These are phyloP conservation scores for Rhinogobius similis DNA, from an alignment of 2,113 vertebrate species.

Conservation along the genomic window DNA sequence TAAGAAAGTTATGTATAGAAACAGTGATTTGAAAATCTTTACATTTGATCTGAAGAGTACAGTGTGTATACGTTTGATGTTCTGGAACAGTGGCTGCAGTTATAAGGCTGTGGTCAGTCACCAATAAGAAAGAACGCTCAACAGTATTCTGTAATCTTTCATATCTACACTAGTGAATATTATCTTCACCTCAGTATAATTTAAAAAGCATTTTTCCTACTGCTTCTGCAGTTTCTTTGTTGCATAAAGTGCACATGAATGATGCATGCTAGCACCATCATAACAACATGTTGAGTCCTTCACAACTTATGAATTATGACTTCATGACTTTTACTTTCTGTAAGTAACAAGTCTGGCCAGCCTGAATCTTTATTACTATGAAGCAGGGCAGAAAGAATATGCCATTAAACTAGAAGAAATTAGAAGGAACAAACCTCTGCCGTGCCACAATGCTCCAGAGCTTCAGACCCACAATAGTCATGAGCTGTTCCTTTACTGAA, in stretches of 20 bases:
- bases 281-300: slow-evolving; percentile 20
- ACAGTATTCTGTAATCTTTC: slow-evolving; percentile 39
- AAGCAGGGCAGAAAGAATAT: background rate
- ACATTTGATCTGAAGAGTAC: slow-evolving; percentile 43
- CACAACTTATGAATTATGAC: slow-evolving; percentile 18
- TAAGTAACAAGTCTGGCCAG: background rate
- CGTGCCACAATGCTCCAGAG: background rate
- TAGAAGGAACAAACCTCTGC: background rate
- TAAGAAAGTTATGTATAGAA: slow-evolving; percentile 61
- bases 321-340: slow-evolving; percentile 31
- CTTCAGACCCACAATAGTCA: background rate
- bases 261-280: slow-evolving; percentile 44
- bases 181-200: slow-evolving; percentile 32
- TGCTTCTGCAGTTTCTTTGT: slow-evolving; percentile 24
- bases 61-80: slow-evolving; percentile 35
- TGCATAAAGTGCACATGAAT: slow-evolving; percentile 38
- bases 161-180: slow-evolving; percentile 21
- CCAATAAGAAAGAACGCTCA: slow-evolving; percentile 15
- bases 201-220: slow-evolving; percentile 28
- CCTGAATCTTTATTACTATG: background rate
- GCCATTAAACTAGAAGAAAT: background rate
- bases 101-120: slow-evolving; percentile 28
- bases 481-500: background rate
- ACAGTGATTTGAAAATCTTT: slow-evolving; percentile 55
- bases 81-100: slow-evolving; percentile 45